These are phyloP conservation scores for Chloroclysta siterata DNA, from an alignment of 2,888 invertebrate genomes.

Conservation along the genomic window DNA sequence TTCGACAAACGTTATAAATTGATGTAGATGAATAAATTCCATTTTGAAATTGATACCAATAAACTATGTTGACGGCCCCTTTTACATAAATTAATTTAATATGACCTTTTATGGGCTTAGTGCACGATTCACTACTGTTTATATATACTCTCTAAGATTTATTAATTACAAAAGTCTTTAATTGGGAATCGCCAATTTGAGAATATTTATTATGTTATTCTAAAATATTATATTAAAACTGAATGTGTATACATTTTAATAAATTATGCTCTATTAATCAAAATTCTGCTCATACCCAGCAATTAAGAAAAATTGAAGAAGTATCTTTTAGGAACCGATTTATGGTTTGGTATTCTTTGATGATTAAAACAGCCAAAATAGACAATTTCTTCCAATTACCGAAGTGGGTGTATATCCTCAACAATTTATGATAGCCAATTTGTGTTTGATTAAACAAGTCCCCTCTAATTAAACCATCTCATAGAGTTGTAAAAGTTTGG, in stretches of 20 bases:
- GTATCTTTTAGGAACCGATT: constrained; percentile 16
- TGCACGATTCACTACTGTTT: constrained; percentile 2
- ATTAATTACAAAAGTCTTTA: background rate
- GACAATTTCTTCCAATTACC: constrained; percentile 28
- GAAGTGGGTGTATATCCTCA: constrained; percentile 27
- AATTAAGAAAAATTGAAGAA: constrained; percentile 23
- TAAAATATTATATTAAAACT: background rate
- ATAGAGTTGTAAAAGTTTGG: constrained; percentile 35
- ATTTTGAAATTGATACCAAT: constrained; percentile 2
- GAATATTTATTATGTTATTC: background rate
- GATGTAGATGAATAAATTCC: background rate
- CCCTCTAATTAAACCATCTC: constrained; percentile 34
- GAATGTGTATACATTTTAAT: background rate
- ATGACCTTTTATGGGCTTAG: background rate
- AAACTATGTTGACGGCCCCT: constrained; percentile 2
- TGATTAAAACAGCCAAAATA: constrained; percentile 25
- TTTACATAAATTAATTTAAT: constrained; percentile 8
- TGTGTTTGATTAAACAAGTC: constrained; percentile 39
- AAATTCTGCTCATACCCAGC: constrained; percentile 3
- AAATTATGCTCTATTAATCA: constrained; percentile 13
- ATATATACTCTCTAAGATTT: constrained; percentile 1
- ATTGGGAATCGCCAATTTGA: background rate
- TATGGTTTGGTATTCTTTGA: constrained; percentile 15
- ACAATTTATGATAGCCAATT: constrained; percentile 34
- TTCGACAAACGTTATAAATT: background rate